Conservation (phyloP, 2,888 invertebrate genomes). For the Dilophus febrilis region DNA sequence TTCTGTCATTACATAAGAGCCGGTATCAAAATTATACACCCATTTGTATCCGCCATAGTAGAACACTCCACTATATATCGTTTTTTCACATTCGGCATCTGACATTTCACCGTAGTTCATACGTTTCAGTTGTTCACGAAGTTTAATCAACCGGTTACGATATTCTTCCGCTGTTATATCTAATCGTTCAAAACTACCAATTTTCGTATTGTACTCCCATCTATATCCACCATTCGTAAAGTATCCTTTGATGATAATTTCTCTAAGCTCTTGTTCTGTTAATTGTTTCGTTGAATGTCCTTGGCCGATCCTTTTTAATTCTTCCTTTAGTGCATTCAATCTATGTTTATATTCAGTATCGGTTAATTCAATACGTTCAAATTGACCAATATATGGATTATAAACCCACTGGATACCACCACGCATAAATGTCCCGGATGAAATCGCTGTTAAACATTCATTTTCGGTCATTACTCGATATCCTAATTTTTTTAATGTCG, state of each 20-base stretch:
- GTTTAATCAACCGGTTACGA: background rate
- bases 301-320: background rate
- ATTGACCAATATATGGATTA: conserved; percentile 1
- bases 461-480: conserved; percentile 1
- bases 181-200: background rate
- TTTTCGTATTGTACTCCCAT: background rate
- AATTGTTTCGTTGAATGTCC: background rate
- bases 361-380: background rate
- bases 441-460: background rate
- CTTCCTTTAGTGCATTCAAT: background rate
- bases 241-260: conserved; percentile 3
- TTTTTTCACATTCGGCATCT: background rate
- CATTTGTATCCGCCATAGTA: conserved; percentile 4
- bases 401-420: conserved; percentile 5
- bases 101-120: conserved; percentile 3
- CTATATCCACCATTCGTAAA: conserved; percentile 2
- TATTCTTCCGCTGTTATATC: conserved; percentile 2
- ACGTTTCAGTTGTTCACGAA: conserved; percentile 1
- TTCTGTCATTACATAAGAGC: conserved; percentile 1
- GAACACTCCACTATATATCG: conserved; percentile 3
- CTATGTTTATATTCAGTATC: conserved; percentile 1
- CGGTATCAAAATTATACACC: conserved; percentile 2
- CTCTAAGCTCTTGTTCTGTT: background rate
- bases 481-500: background rate
- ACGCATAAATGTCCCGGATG: conserved; percentile 2